These are phyloP conservation scores for Varanus komodoensis DNA, from an alignment of 2,113 vertebrate genomes.

Conservation along the genomic window DNA sequence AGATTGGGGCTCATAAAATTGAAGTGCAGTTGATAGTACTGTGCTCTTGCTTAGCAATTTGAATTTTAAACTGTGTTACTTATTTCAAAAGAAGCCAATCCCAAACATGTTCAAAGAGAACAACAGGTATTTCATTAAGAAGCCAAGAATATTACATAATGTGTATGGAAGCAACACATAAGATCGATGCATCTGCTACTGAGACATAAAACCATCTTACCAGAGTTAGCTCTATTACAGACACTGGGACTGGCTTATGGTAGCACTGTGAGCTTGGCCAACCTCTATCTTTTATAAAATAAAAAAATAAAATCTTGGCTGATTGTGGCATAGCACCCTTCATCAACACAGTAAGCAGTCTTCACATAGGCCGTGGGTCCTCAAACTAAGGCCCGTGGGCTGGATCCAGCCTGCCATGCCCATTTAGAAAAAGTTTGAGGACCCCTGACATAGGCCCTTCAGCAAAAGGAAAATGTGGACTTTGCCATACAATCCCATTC, in stretches of 20 bases:
- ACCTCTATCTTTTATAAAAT: background rate
- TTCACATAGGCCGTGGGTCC: background rate
- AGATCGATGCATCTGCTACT: background rate
- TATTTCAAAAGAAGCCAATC: background rate
- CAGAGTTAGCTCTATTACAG: background rate
- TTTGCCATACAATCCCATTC: background rate
- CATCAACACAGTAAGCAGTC: conserved; percentile 25
- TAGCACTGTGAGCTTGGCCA: background rate
- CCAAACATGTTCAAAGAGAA: background rate
- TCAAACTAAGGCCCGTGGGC: too few species aligned
- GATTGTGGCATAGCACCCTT: background rate
- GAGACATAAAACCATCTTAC: background rate
- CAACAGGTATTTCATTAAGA: background rate
- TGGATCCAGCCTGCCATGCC: too few species aligned
- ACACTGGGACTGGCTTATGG: background rate
- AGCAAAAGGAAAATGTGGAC: background rate
- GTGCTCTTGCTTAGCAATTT: background rate
- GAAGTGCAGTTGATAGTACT: too few species aligned
- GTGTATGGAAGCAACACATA: background rate
- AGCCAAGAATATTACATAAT: background rate
- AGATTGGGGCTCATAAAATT: too few species aligned
- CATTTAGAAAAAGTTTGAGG: too few species aligned
- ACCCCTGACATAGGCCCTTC: background rate
- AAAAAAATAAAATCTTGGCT: background rate
- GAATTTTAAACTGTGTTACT: background rate